phyloP scores from a whole-genome alignment of 2,888 invertebrate genomes.

The Sphaerophoria taeniata region DNA sequence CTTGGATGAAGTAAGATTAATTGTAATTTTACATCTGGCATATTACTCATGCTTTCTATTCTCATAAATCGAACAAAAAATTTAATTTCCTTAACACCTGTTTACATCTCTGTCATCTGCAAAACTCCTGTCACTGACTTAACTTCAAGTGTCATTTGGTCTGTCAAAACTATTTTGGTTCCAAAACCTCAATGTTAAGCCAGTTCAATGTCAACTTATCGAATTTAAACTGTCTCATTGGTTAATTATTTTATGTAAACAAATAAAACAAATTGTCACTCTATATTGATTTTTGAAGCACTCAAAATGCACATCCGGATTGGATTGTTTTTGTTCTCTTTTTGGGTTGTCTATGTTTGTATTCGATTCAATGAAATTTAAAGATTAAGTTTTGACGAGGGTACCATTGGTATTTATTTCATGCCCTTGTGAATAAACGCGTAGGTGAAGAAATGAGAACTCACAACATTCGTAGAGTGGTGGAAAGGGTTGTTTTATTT shows the following conservation, averaged over 20 bases:
- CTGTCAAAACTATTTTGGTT: too few relatives aligned
- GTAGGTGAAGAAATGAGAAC: background rate
- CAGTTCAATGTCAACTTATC: background rate
- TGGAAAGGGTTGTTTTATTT: too few relatives aligned
- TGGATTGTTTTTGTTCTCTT: background rate
- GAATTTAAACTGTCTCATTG: background rate
- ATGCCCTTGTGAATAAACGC: background rate
- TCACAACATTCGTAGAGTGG: too few relatives aligned
- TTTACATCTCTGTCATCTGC: too few relatives aligned
- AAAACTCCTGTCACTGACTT: too few relatives aligned
- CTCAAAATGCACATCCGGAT: conserved; percentile 39
- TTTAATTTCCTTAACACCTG: too few relatives aligned
- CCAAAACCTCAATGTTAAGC: too few relatives aligned
- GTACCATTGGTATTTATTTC: conserved; percentile 5
- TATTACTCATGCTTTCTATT: too few relatives aligned
- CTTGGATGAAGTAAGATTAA: too few relatives aligned
- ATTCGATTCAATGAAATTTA: conserved; percentile 20
- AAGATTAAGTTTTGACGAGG: conserved; percentile 19
- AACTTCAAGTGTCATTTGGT: too few relatives aligned
- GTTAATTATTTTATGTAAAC: conserved; percentile 3
- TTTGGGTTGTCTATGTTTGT: background rate
- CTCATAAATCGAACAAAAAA: too few relatives aligned
- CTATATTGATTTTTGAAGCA: conserved; percentile 67
- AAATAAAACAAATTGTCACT: conserved; percentile 15
- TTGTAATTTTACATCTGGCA: too few relatives aligned